Evolutionary conservation across 1,140 invertebrate species (phyloP).

Genomic region (Camponotus pennsylvanicus): DNA sequence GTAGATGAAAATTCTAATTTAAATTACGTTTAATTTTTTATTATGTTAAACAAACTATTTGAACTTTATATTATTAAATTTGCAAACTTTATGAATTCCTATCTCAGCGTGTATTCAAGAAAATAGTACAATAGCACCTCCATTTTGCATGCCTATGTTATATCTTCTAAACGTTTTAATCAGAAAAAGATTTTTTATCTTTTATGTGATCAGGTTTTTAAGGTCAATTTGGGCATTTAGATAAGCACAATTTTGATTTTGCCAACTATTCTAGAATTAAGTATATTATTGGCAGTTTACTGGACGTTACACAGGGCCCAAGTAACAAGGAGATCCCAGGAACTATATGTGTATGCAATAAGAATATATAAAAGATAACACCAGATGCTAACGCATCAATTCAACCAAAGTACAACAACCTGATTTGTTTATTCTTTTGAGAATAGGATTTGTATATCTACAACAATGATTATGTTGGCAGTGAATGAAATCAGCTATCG

Average conservation of each 20-base stretch:
- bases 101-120: conserved; percentile 13
- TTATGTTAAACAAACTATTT: conserved; percentile 30
- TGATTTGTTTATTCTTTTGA: conserved; percentile 58
- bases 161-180: conserved; percentile 15
- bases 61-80: conserved; percentile 36
- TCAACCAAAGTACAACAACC: conserved; percentile 59
- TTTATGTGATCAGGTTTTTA: conserved; percentile 30
- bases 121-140: conserved; percentile 11
- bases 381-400: conserved; percentile 48
- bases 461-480: conserved; percentile 81
- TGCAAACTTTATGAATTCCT: conserved; percentile 23
- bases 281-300: conserved; percentile 71
- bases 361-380: conserved; percentile 60
- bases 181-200: background rate
- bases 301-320: conserved; percentile 57
- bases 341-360: conserved; percentile 54
- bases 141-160: conserved; percentile 36
- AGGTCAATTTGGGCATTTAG: conserved; percentile 23
- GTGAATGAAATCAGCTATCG: conserved; percentile 78
- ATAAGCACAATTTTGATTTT: conserved; percentile 51
- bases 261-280: conserved; percentile 61
- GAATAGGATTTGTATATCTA: conserved; percentile 72
- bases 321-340: conserved; percentile 62
- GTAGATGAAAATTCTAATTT: conserved; percentile 1
- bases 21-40: conserved; percentile 16